phyloP scores from a whole-genome alignment of 2,888 invertebrate genomes.

The Sinhomidia bicolor region DNA sequence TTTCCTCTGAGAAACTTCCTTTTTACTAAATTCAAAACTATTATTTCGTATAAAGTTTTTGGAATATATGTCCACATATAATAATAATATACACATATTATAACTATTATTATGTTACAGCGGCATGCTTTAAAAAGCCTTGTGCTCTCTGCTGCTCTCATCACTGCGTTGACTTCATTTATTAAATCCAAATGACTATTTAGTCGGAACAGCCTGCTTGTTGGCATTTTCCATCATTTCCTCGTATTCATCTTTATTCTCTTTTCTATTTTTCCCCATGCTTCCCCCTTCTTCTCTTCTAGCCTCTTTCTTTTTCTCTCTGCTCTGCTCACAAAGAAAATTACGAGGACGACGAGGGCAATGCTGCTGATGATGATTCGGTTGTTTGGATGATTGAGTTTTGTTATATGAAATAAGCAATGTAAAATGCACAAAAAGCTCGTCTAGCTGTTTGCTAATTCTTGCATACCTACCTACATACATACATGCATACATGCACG shows the following conservation, averaged over 20 bases:
- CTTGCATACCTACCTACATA: too few species aligned
- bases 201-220: conserved; percentile 12
- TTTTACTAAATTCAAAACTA: background rate
- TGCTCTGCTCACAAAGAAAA: background rate
- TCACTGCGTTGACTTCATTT: conserved; percentile 48
- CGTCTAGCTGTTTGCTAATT: too few species aligned
- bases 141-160: background rate
- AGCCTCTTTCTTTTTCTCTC: background rate
- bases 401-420: background rate
- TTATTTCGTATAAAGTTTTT: background rate
- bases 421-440: conserved; percentile 1
- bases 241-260: conserved; percentile 19
- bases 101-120: conserved; percentile 11
- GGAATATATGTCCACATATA: background rate
- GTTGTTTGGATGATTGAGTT: conserved; percentile 63
- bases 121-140: conserved; percentile 26
- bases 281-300: background rate
- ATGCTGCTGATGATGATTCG: conserved; percentile 30
- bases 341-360: background rate
- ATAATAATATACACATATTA: background rate
- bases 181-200: conserved; percentile 52
- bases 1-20: conserved; percentile 3
- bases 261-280: background rate
- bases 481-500: background rate
- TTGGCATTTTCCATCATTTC: conserved; percentile 33